Evolutionary conservation across 2,113 vertebrate species (phyloP), one percentile per base, ranked within the genome.

Genomic region (Leiothrix lutea): DNA sequence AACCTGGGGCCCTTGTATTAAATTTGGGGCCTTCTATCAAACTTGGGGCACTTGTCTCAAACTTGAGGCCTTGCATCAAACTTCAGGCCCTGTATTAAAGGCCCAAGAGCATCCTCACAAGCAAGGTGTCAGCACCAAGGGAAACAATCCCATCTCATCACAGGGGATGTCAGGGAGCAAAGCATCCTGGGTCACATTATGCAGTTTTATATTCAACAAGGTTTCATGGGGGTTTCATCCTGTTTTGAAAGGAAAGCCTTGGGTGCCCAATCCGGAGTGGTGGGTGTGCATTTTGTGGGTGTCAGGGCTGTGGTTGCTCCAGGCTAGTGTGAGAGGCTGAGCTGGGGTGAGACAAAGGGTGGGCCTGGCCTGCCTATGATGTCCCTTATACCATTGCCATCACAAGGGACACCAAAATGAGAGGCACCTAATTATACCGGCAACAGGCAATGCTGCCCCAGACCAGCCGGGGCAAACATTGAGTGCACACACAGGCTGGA

Each of bases 391-490:
- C 45, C 45, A 22, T 1, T n/a, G 47, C 38, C 58, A n/a, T n/a
- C 14, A 17, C 18, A 42, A 53, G 19, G 47, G 60, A 42, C 24
- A 23, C 5, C 58, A 53, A 21, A 53, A 53, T 29, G 48, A 35
- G 36, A 12, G 24, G 19, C 58, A 40, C 18, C 23, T 18, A 51
- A 11, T 14, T 42, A 28, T 5, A 28, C 24, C 60, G 42, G 31
- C 20, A 64, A 12, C 19, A 44, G 75, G 38, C 24, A n/a, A 3
- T 2, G 25, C 48, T 35, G 31, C 38, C 38, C 38, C 38, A 23
- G 31, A 8, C 25, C 25, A 44, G 48, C 38, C 31, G 19, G 5
- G 31, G 38, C 8, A 2, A 44, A 8, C 0, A 0, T 5, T 1
- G 8, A 44, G 24, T 35, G 31, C 1, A 5, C 38, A 65, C 48